Evolutionary conservation across 64 coral and sea anemone species (phyloP).

Genomic region (Anthopleura sola): DNA sequence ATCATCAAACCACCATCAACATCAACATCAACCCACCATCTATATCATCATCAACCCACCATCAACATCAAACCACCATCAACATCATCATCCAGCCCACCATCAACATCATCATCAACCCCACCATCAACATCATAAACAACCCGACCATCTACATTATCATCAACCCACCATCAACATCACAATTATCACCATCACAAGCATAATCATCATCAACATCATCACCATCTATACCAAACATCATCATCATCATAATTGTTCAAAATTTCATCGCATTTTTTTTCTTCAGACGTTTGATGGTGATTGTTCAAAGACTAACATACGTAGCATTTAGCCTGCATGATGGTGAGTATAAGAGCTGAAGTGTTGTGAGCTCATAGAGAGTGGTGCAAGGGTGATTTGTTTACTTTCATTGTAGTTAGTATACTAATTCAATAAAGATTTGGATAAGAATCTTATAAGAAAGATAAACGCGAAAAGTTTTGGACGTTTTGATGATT

Average conservation of each 20-base stretch:
- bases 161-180: background rate
- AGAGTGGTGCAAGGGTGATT: no score
- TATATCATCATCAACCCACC: background rate
- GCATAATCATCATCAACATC: background rate
- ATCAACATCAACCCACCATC: background rate
- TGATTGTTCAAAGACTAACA: slow-evolving; percentile 73
- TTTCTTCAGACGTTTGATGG: slow-evolving; percentile 55
- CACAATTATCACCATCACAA: no score
- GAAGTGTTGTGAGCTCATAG: background rate
- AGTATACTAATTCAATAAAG: no score
- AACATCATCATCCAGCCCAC: no score
- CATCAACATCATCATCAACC: background rate
- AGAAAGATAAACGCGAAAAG: no score
- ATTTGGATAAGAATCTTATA: no score
- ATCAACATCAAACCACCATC: background rate
- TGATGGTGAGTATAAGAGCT: slow-evolving; percentile 55
- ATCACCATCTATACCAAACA: background rate
- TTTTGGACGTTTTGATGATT: no score
- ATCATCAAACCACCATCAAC: background rate
- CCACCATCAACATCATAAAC: background rate
- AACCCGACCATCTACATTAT: background rate
- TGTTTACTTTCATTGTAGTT: no score
- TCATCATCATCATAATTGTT: background rate
- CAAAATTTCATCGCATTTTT: background rate
- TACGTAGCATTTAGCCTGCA: slow-evolving; percentile 78